Conservation (phyloP, 2,113 vertebrate genomes). For the Oncorhynchus mykiss region DNA sequence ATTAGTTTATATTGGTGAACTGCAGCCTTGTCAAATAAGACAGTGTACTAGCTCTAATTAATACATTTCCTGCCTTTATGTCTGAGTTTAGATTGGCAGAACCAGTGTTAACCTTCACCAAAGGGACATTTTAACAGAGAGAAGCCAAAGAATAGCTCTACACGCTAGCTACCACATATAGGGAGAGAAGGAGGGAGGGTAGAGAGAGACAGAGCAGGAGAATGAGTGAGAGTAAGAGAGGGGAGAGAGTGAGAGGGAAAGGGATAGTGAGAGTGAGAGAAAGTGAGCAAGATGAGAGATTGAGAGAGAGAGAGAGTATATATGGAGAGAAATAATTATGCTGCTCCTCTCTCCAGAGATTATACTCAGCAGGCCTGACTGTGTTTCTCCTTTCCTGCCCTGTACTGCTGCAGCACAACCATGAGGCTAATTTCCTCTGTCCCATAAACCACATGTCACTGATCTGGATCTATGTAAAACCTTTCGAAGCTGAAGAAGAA, state of each 20-base stretch:
- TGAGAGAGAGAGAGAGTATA: constrained; percentile 15
- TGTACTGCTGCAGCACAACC: constrained; percentile 9
- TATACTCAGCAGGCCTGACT: constrained; percentile 23
- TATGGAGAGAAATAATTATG: constrained; percentile 6
- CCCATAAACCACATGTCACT: neutral
- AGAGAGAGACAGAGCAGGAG: no score
- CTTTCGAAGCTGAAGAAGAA: neutral
- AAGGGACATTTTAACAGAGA: neutral
- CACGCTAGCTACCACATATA: neutral
- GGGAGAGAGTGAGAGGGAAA: constrained; percentile 6
- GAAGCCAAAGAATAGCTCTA: constrained; percentile 6
- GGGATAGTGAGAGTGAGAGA: neutral
- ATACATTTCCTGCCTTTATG: constrained; percentile 29
- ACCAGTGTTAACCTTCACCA: constrained; percentile 10
- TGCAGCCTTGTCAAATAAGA: constrained; percentile 26
- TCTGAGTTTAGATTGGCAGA: neutral
- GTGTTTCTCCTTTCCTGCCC: neutral
- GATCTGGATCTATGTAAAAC: neutral
- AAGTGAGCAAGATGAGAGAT: neutral
- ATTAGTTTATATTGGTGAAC: constrained; percentile 34
- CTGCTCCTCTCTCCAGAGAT: constrained; percentile 30
- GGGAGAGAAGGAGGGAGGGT: neutral
- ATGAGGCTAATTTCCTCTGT: neutral
- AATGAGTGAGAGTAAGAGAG: neutral
- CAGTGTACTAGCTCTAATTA: constrained; percentile 21